Evolutionary conservation across 2,113 vertebrate species (phyloP).

Genomic region (Spizaetus ornatus): DNA sequence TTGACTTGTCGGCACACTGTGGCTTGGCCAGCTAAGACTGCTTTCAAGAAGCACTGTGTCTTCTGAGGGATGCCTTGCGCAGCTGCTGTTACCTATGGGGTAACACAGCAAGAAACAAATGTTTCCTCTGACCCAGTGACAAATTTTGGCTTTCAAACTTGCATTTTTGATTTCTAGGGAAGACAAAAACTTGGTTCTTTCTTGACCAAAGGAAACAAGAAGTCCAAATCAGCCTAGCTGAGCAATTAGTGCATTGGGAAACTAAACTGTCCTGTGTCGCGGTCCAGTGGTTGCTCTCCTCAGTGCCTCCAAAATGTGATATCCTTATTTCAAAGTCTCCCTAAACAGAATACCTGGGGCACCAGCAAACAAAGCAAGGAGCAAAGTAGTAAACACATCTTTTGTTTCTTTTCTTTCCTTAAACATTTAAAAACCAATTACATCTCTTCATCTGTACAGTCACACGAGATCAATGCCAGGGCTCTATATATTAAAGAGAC

Average conservation of each 20-base stretch:
- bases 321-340: slow-evolving; percentile 67
- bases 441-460: slow-evolving; percentile 78
- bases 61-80: neutral
- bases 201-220: neutral
- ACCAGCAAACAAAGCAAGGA: slow-evolving; percentile 55
- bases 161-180: neutral
- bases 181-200: neutral
- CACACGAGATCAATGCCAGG: slow-evolving; percentile 74
- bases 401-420: slow-evolving; percentile 50
- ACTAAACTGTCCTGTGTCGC: neutral
- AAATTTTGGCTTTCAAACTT: neutral
- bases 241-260: neutral
- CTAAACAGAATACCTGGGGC: slow-evolving; percentile 50
- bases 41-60: neutral
- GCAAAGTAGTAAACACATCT: slow-evolving; percentile 65
- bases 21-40: neutral
- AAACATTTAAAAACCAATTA: slow-evolving; percentile 74
- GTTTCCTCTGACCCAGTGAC: neutral
- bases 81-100: neutral
- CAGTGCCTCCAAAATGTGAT: neutral
- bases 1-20: neutral
- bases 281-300: neutral
- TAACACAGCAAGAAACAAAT: neutral
- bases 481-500: slow-evolving; percentile 80
- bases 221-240: neutral